Base-by-base conservation (phyloP, 1,140 invertebrate genomes). In the Calliopsis andreniformis region DNA sequence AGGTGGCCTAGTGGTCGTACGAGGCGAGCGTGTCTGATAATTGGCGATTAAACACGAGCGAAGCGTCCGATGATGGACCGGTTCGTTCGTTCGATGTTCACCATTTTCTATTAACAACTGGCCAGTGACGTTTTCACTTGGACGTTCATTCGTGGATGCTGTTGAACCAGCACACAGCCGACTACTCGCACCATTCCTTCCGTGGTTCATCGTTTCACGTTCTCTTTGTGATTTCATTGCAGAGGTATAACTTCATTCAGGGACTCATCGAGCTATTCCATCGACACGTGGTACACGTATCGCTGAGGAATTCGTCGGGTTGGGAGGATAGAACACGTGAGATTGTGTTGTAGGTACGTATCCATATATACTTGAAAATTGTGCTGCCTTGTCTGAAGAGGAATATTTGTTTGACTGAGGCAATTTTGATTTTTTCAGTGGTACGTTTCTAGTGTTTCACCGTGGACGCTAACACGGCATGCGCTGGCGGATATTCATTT, bases 401-500 rank as follows among this genome's bases (percentile, higher is more conserved):
- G 35, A 5, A 10, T 45, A 30, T 30, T 49, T 63, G n/a, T 25
- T 20, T 58, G 18, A 51, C 53, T 1, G 16, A 3, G 10, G 20
- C 8, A 4, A 43, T 53, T 32, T 14, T 23, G n/a, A 47, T 64
- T 47, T 25, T 35, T 84, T 72, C 76, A 86, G 84, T 53, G 61
- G 72, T 39, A 75, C 47, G 20, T 66, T 47, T 63, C 53, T 55
- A 82, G 68, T 53, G 70, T 67, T 72, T 82, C 85, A 89, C 79
- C 82, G 87, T 88, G 87, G 87, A 88, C 83, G 76, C 62, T 56
- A 58, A 86, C 87, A 85, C 89, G 89, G 88, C 84, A 93, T 93
- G 93, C 92, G 92, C 89, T 91, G 93, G 87, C 84, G 87, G 83
- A 87, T 91, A 61, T 76, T 91, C 71, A 78, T 93, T 56, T 75